Base-by-base conservation (phyloP, 2,888 invertebrate genomes). In the Petrolisthes manimaculis region DNA sequence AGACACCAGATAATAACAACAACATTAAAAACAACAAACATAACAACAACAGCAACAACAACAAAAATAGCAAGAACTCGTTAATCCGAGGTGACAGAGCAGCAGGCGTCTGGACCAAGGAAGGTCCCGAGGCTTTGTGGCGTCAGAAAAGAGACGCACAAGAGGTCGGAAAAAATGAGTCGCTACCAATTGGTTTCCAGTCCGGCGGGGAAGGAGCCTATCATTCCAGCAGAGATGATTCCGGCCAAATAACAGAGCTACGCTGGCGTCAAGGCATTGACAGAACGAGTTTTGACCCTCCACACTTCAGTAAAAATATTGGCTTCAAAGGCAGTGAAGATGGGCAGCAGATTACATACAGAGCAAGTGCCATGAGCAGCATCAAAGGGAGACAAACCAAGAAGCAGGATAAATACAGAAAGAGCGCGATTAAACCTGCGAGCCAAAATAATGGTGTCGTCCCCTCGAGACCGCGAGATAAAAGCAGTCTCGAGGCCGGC, bases 61-160 rank as follows among this genome's bases (percentile, higher is more conserved):
- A 74, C 55, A 83, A 83, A 74, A 83, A 53, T n/a, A 69, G n/a
- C 74, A 74, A 74, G 21, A 74, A 55, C 74, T 83, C 74, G 55
- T 83, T 83, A 83, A 74, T 83, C 71, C 21, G 55, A 74, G 83
- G 54, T 71, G 55, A 74, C 83, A 74, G 74, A 74, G 67, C 81
- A 82, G 81, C 21, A 74, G 74, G 21, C 21, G 83, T 74, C 83
- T 18, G 54, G 83, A 54, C 24, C 54, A 55, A 21, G 24, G 24
- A 71, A 69, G 54, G 71, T 14, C 55, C 74, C 9, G 14, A 55
- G 83, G 54, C 18, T 24, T 9, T 24, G 5, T 21, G 21, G 24
- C 83, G 61, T 74, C 21, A 83, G 24, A 83, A 83, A 83, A 53
- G 83, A 54, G 74, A 55, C 53, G 55, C 83, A 55, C 18, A 74